Percentiles rank a stretch among this genome's conserved stretches.
Conservation (phyloP, 2,113 vertebrate genomes). For the Nycticryphes semicollaris region DNA sequence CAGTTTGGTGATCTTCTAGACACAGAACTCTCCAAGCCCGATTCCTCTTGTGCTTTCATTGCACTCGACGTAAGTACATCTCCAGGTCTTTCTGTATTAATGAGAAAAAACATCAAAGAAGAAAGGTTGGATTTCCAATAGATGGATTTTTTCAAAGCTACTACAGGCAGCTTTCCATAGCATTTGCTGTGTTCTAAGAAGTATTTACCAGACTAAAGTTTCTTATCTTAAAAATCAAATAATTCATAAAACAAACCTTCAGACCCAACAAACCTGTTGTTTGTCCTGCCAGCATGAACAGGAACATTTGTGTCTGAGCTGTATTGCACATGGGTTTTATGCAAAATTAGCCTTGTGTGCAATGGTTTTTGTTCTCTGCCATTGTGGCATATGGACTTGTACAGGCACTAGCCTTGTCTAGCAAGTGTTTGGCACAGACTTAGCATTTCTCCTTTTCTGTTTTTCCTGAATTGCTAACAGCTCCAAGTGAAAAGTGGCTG, state of each 20-base stretch:
- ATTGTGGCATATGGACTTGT: background rate
- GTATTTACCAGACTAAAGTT: background rate
- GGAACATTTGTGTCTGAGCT: background rate
- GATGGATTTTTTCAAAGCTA: background rate
- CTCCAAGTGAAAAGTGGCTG: background rate
- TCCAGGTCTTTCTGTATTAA: background rate
- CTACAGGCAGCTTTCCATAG: background rate
- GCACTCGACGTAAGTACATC: background rate
- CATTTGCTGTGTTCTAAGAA: background rate
- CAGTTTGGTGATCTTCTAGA: background rate
- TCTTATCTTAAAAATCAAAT: background rate
- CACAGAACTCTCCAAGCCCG: background rate
- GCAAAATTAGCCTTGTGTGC: background rate
- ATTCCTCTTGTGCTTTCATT: background rate
- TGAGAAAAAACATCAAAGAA: background rate
- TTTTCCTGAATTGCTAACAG: background rate
- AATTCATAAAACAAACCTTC: background rate
- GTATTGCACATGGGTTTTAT: background rate
- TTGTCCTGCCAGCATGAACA: background rate
- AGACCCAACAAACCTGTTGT: conserved; percentile 35
- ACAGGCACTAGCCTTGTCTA: background rate
- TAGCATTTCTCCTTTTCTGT: background rate
- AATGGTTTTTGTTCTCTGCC: background rate
- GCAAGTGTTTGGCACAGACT: background rate
- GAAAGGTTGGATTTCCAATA: background rate